Conservation (phyloP, 2,888 invertebrate species). For the Spilarctia lutea region DNA sequence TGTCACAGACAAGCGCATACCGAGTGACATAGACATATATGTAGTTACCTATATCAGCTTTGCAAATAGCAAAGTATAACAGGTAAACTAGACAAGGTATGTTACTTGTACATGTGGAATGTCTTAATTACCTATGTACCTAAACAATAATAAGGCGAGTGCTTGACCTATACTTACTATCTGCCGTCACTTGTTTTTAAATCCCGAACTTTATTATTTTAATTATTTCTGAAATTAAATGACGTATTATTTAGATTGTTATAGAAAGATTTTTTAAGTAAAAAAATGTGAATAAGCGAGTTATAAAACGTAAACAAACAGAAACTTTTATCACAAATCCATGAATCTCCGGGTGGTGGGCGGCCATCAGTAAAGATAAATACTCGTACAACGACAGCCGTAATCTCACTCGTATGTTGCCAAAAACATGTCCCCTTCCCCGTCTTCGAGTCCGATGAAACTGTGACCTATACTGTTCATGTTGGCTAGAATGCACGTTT, state of each 20-base stretch:
- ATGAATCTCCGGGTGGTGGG: background rate
- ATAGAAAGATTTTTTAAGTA: background rate
- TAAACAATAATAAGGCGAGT: background rate
- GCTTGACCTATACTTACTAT: background rate
- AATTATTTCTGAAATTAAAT: background rate
- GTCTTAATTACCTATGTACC: background rate
- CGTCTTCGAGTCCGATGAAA: background rate
- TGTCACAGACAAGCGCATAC: background rate
- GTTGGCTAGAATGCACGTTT: background rate
- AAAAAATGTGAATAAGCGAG: background rate
- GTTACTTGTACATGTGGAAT: background rate
- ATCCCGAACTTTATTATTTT: background rate
- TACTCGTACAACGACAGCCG: background rate
- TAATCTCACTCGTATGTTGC: conserved; percentile 1
- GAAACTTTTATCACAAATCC: background rate
- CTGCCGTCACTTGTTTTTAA: background rate
- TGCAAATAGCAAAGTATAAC: background rate
- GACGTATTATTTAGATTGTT: background rate
- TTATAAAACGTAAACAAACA: background rate
- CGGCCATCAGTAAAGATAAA: background rate
- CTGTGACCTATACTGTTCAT: background rate
- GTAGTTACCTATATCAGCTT: background rate
- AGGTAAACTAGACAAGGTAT: background rate
- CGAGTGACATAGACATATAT: background rate
- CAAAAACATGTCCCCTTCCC: background rate